A percentile compares a stretch with the other conserved stretches of the same genome.
These are phyloP conservation scores for Nycticorax nycticorax DNA, from an alignment of 2,113 vertebrate species.

Conservation along the genomic window DNA sequence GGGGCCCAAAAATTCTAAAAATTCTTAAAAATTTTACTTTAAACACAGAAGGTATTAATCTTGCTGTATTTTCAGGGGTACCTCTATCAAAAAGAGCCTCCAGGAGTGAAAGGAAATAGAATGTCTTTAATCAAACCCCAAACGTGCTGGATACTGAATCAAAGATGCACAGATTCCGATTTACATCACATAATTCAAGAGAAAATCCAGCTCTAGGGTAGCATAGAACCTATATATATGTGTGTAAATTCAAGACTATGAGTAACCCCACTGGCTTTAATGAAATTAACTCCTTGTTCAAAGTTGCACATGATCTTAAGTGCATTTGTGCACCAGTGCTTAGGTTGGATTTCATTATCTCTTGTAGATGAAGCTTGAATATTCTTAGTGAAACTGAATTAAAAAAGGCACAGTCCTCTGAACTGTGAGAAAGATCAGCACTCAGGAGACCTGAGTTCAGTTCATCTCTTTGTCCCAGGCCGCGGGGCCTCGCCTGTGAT, in stretches of 20 bases:
- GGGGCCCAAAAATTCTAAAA: not conserved
- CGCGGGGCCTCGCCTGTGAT: not conserved
- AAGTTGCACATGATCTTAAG: not conserved
- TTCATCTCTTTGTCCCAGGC: not conserved
- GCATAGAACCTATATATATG: not conserved
- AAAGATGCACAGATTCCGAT: not conserved
- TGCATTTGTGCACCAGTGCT: not conserved
- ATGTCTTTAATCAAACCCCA: conserved; percentile 3
- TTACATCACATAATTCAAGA: not conserved
- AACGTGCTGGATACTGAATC: not conserved
- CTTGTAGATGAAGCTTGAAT: not conserved
- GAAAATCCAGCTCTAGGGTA: not conserved
- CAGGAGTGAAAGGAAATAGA: not conserved
- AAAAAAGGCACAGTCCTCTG: not conserved
- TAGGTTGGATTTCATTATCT: not conserved
- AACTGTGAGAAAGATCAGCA: not conserved
- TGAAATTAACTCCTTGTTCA: not conserved
- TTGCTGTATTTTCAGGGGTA: not conserved
- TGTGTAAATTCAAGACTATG: not conserved
- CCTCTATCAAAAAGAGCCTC: not conserved
- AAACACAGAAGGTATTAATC: not conserved
- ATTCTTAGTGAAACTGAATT: not conserved
- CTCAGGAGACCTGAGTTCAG: not conserved
- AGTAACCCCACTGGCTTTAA: not conserved
- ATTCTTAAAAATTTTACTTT: not conserved